Conservation (phyloP, 2,888 invertebrate species). For the Eilema sororculum region DNA sequence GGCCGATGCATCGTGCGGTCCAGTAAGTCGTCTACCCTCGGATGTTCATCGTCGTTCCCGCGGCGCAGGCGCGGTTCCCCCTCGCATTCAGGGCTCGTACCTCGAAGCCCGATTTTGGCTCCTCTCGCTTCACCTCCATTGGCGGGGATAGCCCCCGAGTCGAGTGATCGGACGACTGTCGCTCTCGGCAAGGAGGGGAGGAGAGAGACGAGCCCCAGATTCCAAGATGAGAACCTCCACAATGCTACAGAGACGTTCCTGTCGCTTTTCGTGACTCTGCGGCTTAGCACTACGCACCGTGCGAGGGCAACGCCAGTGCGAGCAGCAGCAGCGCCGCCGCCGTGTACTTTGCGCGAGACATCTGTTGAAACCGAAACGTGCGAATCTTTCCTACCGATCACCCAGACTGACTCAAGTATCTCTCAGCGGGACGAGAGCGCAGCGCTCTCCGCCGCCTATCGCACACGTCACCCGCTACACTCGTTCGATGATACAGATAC, state of each 20-base stretch:
- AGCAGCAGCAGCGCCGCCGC: conserved; percentile 26
- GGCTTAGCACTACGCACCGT: conserved; percentile 23
- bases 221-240: not conserved
- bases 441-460: not conserved
- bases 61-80: too few species aligned
- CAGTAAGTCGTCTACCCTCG: too few species aligned
- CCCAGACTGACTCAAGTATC: not conserved
- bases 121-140: too few species aligned
- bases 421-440: too few species aligned
- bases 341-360: conserved; percentile 18
- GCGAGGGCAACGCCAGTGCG: conserved; percentile 23
- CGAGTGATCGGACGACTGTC: not conserved
- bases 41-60: too few species aligned
- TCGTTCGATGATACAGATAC: too few species aligned
- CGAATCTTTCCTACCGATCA: not conserved
- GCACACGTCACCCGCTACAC: not conserved
- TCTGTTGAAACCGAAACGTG: not conserved
- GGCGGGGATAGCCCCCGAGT: too few species aligned
- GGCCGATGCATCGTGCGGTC: not conserved
- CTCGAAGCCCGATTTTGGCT: not conserved
- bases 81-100: not conserved
- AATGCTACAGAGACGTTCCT: too few species aligned
- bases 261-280: too few species aligned
- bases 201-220: too few species aligned
- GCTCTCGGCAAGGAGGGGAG: not conserved